Evolutionary conservation across 2,888 invertebrate genomes (phyloP), one percentile per base, ranked within the genome.

Genomic region (Spodoptera littoralis): DNA sequence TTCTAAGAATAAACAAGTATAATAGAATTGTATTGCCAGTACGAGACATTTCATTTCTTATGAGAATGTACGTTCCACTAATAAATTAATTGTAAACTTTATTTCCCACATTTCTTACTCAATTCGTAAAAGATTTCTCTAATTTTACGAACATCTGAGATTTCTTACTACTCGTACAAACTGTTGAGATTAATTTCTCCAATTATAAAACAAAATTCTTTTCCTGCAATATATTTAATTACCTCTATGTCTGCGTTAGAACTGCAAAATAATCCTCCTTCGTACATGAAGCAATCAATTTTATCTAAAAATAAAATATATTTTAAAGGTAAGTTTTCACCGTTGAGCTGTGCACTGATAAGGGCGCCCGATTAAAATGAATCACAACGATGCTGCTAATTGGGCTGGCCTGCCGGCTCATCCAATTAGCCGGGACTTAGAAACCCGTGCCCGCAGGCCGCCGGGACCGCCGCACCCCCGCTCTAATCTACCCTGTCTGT

Each of bases 391-490:
- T 85, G 89, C 88, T 87, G 88, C 92, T 94, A 94, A 94, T 94
- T 94, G 94, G 92, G 89, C 86, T 79, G 88, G 81, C 85, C 86
- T 76, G 83, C 84, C 86, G 89, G 91, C 90, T 92, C 92, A 92
- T 92, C 94, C 94, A 94, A 94, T 94, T 94, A 93, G 92, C 88
- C 86, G 86, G 86, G 93, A 93, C 94, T 94, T 94, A 91, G 94
- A 93, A 94, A 89, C 93, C 94, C 89, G 87, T 84, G 85, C 85
- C 87, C 90, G 86, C 88, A 86, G 84, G 85, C 81, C 79, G 81
- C 75, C 81, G 84, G 84, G 83, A 74, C 75, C 76, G 69, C 67
- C 79, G 70, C 77, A 77, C 77, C 81, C 85, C 87, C 85, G 84
- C 82, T 82, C 85, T 89, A 90, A 90, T 90, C 89, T 88, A 87